A percentile compares a stretch with the other conserved stretches of the same genome.
Evolutionary conservation across 2,113 vertebrate genomes (phyloP).

Genomic region (Pontoporia blainvillei): DNA sequence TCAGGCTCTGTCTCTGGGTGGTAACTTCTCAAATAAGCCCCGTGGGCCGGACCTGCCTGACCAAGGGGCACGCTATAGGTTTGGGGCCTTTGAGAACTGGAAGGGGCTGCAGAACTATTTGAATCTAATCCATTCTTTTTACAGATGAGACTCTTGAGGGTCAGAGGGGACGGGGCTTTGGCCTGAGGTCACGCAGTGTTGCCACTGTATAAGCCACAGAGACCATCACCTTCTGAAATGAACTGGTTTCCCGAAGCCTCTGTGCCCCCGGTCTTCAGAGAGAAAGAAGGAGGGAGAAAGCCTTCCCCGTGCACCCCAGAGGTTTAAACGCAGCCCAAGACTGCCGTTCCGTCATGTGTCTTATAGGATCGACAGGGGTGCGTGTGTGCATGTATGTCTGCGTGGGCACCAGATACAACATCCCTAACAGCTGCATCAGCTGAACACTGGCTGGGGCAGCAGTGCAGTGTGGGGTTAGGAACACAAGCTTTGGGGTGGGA

Average conservation of each 20-base stretch:
- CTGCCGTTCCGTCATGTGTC: fast-evolving
- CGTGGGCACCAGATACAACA: not conserved
- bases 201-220: not conserved
- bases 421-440: not conserved
- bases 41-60: not conserved
- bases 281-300: not conserved
- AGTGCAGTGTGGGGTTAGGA: not conserved
- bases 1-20: not conserved
- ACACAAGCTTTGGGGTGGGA: not conserved
- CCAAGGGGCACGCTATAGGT: not conserved
- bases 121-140: not conserved
- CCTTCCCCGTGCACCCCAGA: not conserved
- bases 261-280: not conserved
- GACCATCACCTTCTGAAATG: not conserved
- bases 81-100: not conserved
- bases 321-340: not conserved
- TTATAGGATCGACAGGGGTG: not conserved
- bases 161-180: not conserved
- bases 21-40: not conserved
- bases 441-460: not conserved
- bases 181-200: not conserved
- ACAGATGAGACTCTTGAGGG: not conserved
- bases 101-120: not conserved
- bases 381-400: fast-evolving
- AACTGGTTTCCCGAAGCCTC: not conserved